phyloP scores from a whole-genome alignment of 2,797 vertebrate genomes.

The Hybognathus amarus region DNA sequence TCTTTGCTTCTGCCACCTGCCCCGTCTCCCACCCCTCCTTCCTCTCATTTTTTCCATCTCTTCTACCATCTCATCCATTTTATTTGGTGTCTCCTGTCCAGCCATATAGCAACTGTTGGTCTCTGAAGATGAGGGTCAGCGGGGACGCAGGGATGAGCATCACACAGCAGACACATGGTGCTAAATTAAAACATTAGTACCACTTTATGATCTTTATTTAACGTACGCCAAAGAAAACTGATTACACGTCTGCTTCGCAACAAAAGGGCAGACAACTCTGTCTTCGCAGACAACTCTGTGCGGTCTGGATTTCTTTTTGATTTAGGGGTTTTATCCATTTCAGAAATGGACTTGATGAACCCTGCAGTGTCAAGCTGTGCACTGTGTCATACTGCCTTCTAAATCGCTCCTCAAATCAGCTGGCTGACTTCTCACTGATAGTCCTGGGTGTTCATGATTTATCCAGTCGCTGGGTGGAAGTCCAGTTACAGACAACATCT shows the following conservation, averaged over 20 bases:
- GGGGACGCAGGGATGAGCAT: slow-evolving; percentile 66
- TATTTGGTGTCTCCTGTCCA: slow-evolving; percentile 58
- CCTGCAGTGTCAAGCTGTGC: slow-evolving; percentile 39
- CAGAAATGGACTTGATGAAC: slow-evolving; percentile 52
- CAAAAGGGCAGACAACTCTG: slow-evolving; percentile 75
- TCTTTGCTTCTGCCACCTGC: slow-evolving; percentile 50
- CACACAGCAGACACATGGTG: slow-evolving; percentile 76
- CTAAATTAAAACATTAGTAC: slow-evolving; percentile 83
- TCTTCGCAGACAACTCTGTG: no score
- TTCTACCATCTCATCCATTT: slow-evolving; percentile 49
- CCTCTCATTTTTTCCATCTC: slow-evolving; percentile 40
- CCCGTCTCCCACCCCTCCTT: slow-evolving; percentile 43
- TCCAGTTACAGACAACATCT: slow-evolving; percentile 34
- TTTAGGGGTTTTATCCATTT: slow-evolving; percentile 36
- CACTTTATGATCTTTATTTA: slow-evolving; percentile 84
- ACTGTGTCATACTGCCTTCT: slow-evolving; percentile 2
- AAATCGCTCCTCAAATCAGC: slow-evolving; percentile 41
- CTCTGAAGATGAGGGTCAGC: slow-evolving; percentile 68
- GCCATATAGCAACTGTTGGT: slow-evolving; percentile 65
- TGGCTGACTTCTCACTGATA: slow-evolving; percentile 26
- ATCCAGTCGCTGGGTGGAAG: slow-evolving; percentile 26
- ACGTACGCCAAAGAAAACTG: slow-evolving; percentile 77
- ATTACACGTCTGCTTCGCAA: slow-evolving; percentile 74
- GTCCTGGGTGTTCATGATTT: slow-evolving; percentile 35
- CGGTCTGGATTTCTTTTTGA: slow-evolving; percentile 64